Conservation (phyloP, 2,113 vertebrate genomes). For the Mohoua ochrocephala region DNA sequence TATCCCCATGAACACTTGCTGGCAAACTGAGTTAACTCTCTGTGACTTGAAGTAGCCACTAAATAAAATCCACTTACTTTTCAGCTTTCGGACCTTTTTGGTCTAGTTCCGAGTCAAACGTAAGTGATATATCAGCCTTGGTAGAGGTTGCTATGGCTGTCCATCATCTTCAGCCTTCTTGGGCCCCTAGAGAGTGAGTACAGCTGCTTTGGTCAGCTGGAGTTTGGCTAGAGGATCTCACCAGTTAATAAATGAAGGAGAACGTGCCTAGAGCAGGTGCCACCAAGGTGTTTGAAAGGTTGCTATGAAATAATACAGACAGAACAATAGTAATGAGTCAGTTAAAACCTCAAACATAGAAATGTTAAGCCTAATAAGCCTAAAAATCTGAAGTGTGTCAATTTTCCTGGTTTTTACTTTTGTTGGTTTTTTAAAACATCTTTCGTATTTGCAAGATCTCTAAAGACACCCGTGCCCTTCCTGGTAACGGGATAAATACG, state of each 20-base stretch:
- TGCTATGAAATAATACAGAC: neutral
- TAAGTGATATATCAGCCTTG: neutral
- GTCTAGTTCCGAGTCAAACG: neutral
- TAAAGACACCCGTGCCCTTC: neutral
- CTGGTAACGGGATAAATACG: neutral
- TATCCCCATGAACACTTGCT: neutral
- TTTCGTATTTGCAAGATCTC: neutral
- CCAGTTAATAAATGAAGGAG: neutral
- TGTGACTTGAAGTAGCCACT: neutral
- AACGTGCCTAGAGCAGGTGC: accelerated
- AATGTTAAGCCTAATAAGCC: neutral
- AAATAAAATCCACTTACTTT: neutral
- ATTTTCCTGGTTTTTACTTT: neutral
- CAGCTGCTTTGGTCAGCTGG: neutral
- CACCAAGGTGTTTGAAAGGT: neutral
- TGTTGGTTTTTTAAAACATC: neutral
- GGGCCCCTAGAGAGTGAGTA: neutral
- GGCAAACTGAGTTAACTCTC: neutral
- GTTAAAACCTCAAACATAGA: neutral
- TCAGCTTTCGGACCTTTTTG: neutral
- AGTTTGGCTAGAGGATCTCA: neutral
- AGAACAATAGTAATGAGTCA: neutral
- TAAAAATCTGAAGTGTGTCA: neutral
- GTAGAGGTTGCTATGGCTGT: neutral
- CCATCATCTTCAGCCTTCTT: neutral